These are phyloP conservation scores for Microplitis mediator DNA, from an alignment of 1,140 invertebrate genomes.

Conservation along the genomic window DNA sequence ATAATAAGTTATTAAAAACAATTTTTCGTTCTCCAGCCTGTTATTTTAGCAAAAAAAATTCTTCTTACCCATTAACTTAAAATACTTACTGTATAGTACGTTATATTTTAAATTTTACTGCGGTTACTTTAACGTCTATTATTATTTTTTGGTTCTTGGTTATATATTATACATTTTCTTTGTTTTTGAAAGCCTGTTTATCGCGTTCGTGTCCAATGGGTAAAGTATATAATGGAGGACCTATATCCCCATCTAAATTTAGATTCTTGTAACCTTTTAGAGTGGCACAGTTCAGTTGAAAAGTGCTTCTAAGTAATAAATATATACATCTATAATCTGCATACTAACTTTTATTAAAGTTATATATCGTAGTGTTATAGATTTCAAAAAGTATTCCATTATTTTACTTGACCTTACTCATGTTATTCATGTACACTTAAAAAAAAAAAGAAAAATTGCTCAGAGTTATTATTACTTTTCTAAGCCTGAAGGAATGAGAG, in stretches of 20 bases:
- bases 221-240: constrained; percentile 3
- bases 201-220: neutral
- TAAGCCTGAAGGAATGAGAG: no score
- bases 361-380: no score
- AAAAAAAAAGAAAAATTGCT: no score
- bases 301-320: constrained; percentile 23
- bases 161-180: neutral
- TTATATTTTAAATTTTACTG: neutral
- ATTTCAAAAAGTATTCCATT: no score
- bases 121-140: neutral
- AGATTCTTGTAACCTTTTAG: constrained; percentile 19
- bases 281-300: constrained; percentile 19
- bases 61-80: neutral
- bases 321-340: neutral
- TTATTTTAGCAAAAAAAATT: no score
- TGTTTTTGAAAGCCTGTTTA: neutral
- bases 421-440: no score
- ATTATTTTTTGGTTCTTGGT: neutral
- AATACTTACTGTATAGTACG: neutral
- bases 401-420: no score
- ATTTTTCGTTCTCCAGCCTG: no score
- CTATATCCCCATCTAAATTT: constrained; percentile 17
- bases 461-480: no score
- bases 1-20: neutral
- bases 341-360: neutral